Base-by-base conservation (phyloP, 2,888 invertebrate species). In the Mesoligia furuncula region DNA sequence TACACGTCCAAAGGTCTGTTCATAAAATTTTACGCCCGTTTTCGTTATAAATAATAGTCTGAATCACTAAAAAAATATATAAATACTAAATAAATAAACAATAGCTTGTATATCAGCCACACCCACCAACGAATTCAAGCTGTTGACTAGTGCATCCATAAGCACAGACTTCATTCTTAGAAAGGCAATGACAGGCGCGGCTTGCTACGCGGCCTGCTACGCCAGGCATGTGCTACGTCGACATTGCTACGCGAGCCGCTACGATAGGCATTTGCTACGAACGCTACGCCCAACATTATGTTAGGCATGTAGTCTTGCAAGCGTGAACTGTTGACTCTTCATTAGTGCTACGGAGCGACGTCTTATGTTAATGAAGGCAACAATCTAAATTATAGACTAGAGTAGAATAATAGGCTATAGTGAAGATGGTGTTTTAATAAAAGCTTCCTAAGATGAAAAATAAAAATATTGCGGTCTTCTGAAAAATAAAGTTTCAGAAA, bases 181-280 rank as follows among this genome's bases (percentile, higher is more conserved):
- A 61, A 31, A 65, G 0, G 17, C 65, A 39, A 61, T 24, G 54
- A 17, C 51, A 39, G 42, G 13, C 20, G n/a, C 4, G 27, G 3
- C 24, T 48, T 24, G 74, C 78, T 77, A 85, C 84, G 42, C n/a
- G 27, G n/a, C 27, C 7, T n/a, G 51, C 79, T 82, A 84, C 83
- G 70, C 64, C 64, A 64, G 65, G 61, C 48, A 80, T 80, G 68
- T 80, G 83, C 83, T 84, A 81, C 77, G 72, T 20, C 24, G 64
- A 42, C 42, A 81, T 78, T 42, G 78, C 85, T 85, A 84, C 78
- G 64, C 39, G 45, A 39, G n/a, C 20, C 13, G 68, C 84, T 82
- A 78, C 74, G 82, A 65, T 17, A 81, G 64, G 68, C 64, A 81
- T 81, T 66, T 75, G 71, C 78, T 82, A 84, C 74, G 82, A 31